Percentiles rank a stretch among this genome's conserved stretches.
These are phyloP conservation scores for Zaprionus vittiger DNA, from an alignment of 1,140 invertebrate genomes.

Conservation along the genomic window DNA sequence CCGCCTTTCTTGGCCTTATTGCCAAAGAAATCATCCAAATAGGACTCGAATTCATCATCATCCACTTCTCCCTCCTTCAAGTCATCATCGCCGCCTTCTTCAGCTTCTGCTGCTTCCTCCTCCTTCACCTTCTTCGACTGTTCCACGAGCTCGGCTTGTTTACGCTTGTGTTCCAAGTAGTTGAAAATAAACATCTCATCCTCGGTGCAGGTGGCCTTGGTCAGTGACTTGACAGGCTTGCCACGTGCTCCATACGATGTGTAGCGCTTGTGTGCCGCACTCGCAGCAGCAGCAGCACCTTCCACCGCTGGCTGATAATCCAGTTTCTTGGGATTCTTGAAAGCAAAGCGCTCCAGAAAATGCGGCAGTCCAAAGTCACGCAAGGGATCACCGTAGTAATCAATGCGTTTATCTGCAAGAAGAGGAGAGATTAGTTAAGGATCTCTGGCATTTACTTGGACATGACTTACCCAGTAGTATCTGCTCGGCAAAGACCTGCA, in stretches of 20 bases:
- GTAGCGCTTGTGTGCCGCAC: conserved; percentile 69
- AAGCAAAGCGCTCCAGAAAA: conserved; percentile 97
- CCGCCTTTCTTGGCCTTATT: conserved; percentile 82
- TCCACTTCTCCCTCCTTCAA: conserved; percentile 91
- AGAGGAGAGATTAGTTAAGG: not conserved
- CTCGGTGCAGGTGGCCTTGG: conserved; percentile 73
- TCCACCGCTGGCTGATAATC: conserved; percentile 84
- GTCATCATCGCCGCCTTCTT: conserved; percentile 73
- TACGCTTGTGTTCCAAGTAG: conserved; percentile 82
- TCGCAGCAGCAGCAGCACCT: conserved; percentile 39
- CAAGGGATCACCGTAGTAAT: conserved; percentile 96
- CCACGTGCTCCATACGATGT: conserved; percentile 67
- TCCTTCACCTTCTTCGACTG: conserved; percentile 60
- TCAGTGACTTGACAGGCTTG: conserved; percentile 68
- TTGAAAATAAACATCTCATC: conserved; percentile 84
- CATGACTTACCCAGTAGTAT: conserved; percentile 89
- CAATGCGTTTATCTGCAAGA: conserved; percentile 87
- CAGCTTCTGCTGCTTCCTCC: conserved; percentile 59
- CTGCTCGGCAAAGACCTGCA: conserved; percentile 93
- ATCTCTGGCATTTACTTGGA: not conserved
- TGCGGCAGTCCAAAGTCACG: conserved; percentile 95
- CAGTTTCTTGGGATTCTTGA: conserved; percentile 96
- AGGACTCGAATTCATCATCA: conserved; percentile 94
- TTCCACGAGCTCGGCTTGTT: conserved; percentile 63
- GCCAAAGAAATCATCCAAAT: conserved; percentile 88